phyloP scores from a whole-genome alignment of 2,888 invertebrate species.

The Acanthosepion pharaonis region DNA sequence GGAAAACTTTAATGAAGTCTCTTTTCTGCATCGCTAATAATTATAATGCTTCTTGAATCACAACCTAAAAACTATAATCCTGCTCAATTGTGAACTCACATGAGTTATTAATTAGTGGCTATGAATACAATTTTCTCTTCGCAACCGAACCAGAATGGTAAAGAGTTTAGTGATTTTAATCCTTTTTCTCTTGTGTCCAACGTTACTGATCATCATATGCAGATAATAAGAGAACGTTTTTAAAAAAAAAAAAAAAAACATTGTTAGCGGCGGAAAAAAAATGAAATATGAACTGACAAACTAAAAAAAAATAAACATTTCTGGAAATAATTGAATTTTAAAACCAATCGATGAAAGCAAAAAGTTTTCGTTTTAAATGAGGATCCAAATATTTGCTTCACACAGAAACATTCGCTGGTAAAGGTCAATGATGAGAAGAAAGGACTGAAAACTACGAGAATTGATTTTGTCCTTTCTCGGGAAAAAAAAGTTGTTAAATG shows the following conservation, averaged over 20 bases:
- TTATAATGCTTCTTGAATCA: neutral
- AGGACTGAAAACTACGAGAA: neutral
- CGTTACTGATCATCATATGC: neutral
- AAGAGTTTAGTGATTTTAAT: neutral
- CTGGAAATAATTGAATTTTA: neutral
- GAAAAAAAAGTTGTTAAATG: neutral
- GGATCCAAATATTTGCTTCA: neutral
- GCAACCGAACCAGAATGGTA: neutral
- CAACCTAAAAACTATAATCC: neutral
- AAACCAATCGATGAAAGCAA: neutral
- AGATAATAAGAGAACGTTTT: neutral
- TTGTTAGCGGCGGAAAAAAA: too few species aligned
- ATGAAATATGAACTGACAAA: too few species aligned
- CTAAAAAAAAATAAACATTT: neutral
- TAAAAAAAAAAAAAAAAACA: too few species aligned
- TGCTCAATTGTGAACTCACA: neutral
- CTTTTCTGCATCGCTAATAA: neutral
- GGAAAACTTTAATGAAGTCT: neutral
- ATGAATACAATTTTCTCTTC: neutral
- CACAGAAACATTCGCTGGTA: too few species aligned
- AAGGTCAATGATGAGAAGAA: neutral
- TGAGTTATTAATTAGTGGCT: neutral
- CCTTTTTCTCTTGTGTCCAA: neutral
- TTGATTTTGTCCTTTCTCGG: neutral
- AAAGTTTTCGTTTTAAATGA: neutral